Evolutionary conservation across 2,888 invertebrate genomes (phyloP), one percentile per base, ranked within the genome.

Genomic region (Caenorhabditis angaria): DNA sequence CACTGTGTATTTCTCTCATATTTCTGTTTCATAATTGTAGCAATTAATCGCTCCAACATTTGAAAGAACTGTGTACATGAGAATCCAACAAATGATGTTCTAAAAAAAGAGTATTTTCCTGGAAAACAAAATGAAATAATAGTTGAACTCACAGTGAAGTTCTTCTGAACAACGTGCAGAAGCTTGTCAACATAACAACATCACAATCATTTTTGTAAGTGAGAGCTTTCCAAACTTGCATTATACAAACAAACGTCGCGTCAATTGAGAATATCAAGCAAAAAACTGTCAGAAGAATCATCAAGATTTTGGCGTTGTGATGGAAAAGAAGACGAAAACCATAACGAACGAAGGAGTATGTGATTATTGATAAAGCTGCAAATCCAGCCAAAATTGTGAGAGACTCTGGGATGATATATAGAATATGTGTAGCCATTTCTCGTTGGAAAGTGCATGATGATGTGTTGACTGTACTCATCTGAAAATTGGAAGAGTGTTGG

Each of bases 21-120:
- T 27, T 57, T 66, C 22, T 67, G 63, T 32, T 71, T 67, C 24
- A 61, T 18, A 5, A 54, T 22, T n/a, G 71, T 71, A 0, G 71
- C 71, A 2, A 71, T 53, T 5, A 67, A 14, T 25, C 71, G 41
- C 24, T 71, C 71, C n/a, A 71, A 2, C 66, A 67, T 71, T 61
- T 71, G 71, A 1, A 29, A 60, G 24, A 71, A 61, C 28, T 71
- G 71, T 1, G 71, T 71, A 1, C 66, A 54, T 8, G 71, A 61
- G 25, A 67, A 63, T 0, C 71, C 71, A 27, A 71, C 71, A 20
- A 71, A 67, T 47, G 66, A 66, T 18, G 66, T 71, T 58, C 71
- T 71, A 24, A 25, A 71, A 50, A 25, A 54, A n/a, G n/a, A 28
- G 14, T 20, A 1, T n/a, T 3, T 10, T 29, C 2, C 1, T n/a